phyloP scores from a whole-genome alignment of 2,888 invertebrate genomes.

The Kuschelorhynchus macadamiae region DNA sequence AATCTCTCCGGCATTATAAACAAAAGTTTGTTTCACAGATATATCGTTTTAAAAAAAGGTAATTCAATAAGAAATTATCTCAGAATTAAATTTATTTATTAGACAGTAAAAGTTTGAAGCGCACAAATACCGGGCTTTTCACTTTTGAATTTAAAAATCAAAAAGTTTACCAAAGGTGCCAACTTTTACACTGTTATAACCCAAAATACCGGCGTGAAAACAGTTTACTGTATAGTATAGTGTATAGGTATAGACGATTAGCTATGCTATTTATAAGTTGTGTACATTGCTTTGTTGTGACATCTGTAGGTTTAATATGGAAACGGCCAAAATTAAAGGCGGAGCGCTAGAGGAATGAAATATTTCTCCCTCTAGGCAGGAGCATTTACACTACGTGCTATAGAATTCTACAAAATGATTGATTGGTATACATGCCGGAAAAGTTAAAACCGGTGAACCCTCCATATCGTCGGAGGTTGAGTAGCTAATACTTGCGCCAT shows the following conservation, averaged over 20 bases:
- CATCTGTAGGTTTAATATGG: slow-evolving; percentile 23
- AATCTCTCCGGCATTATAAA: slow-evolving; percentile 72
- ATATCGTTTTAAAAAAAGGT: neutral
- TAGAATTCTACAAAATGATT: too few relatives aligned
- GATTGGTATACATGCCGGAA: too few relatives aligned
- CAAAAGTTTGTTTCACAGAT: slow-evolving; percentile 6
- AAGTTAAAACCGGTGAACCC: too few relatives aligned
- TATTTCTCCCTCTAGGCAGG: too few relatives aligned
- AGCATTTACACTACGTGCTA: too few relatives aligned
- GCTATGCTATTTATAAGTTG: slow-evolving; percentile 36
- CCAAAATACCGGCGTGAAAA: slow-evolving; percentile 44
- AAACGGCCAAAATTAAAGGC: neutral
- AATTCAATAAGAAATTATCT: slow-evolving; percentile 5
- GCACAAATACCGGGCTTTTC: slow-evolving; percentile 71
- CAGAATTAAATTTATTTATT: too few relatives aligned
- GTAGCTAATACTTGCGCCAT: too few relatives aligned
- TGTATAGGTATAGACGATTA: too few relatives aligned
- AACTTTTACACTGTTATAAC: slow-evolving; percentile 39
- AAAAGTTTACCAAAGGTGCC: slow-evolving; percentile 38
- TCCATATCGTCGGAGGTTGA: too few relatives aligned
- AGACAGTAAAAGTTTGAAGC: too few relatives aligned
- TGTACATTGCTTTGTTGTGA: slow-evolving; percentile 31
- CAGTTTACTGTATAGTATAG: slow-evolving; percentile 49
- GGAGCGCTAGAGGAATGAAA: too few relatives aligned
- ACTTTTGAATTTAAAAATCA: slow-evolving; percentile 41